Evolutionary conservation across 2,797 vertebrate genomes (phyloP), one percentile per base, ranked within the genome.

Genomic region (Varecia variegata): DNA sequence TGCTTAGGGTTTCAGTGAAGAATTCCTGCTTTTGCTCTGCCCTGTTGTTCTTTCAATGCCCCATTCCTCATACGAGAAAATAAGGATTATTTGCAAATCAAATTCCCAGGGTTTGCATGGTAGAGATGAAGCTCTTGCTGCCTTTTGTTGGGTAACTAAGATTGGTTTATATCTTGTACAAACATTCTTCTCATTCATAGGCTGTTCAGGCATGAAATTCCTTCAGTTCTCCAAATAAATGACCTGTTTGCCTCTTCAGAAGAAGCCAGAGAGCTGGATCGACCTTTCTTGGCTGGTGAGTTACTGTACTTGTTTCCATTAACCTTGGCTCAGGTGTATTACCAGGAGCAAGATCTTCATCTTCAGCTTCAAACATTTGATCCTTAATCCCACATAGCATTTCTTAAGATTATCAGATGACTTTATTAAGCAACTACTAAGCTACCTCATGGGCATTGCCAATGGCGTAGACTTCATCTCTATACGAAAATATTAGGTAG

Each of bases 181-280:
- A 94, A 95, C 85, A 90, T 95, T 95, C 88, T 70, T 95, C 92
- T 86, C 83, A 43, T 91, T 93, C 73, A 74, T 20, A 4, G 58
- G 40, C 21, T 90, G 14, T 40, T 58, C 40, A 40, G 73, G 68
- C 40, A 10, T 17, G 27, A 21, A 68, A 85, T 88, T 88, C 60
- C 87, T 87, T 70, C 18, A n/a, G 15, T 35, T 77, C 38, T 95
- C 70, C 45, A 62, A 74, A 40, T 3, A 25, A 12, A 7, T 50
- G 90, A 68, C n/a, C 54, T 27, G 7, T 40, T 45, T 76, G 58
- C n/a, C 8, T 89, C 73, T 79, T 71, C 21, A 30, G 92, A 40
- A 77, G 58, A 58, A 50, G 35, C 23, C 20, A 10, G 32, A 67
- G n/a, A 27, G 30, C 52, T 62, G 76, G 20, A 45, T 40, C 21